phyloP scores from a whole-genome alignment of 2,113 vertebrate genomes.

The Pao palembangensis region DNA sequence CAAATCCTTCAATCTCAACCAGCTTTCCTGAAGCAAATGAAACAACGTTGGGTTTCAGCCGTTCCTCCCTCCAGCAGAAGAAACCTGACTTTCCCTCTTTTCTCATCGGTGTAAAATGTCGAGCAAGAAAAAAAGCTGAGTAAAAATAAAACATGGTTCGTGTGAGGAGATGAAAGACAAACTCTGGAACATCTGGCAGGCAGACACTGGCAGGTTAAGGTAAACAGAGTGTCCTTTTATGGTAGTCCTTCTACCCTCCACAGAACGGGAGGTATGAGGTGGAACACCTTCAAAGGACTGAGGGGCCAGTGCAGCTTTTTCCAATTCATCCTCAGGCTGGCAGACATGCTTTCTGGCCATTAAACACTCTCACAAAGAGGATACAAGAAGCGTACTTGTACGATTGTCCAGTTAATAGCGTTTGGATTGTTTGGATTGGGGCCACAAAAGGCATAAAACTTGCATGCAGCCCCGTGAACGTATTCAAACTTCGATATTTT shows the following conservation, averaged over 20 bases:
- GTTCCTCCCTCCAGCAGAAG: constrained; percentile 41
- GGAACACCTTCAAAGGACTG: constrained; percentile 78
- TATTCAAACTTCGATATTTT: constrained; percentile 32
- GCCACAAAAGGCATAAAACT: not conserved
- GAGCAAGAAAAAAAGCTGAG: constrained; percentile 53
- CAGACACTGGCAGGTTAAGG: constrained; percentile 77
- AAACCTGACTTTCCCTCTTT: constrained; percentile 59
- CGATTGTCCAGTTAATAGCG: constrained; percentile 25
- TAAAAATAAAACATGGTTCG: constrained; percentile 63
- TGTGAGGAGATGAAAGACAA: constrained; percentile 71
- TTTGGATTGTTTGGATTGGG: constrained; percentile 19
- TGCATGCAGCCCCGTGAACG: not conserved
- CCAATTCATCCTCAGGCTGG: constrained; percentile 69
- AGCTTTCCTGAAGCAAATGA: constrained; percentile 59
- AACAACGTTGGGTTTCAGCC: constrained; percentile 66
- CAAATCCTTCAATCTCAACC: constrained; percentile 57
- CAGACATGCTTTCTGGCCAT: constrained; percentile 64
- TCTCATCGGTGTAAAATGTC: constrained; percentile 44
- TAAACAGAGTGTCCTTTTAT: constrained; percentile 77
- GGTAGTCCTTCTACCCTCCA: constrained; percentile 61
- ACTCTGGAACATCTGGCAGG: constrained; percentile 74
- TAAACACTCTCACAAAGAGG: constrained; percentile 60
- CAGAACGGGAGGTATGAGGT: constrained; percentile 71
- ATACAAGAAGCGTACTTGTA: constrained; percentile 37
- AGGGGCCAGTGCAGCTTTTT: constrained; percentile 76